Evolutionary conservation across 2,888 invertebrate genomes (phyloP).

Genomic region (Synanthedon vespiformis): DNA sequence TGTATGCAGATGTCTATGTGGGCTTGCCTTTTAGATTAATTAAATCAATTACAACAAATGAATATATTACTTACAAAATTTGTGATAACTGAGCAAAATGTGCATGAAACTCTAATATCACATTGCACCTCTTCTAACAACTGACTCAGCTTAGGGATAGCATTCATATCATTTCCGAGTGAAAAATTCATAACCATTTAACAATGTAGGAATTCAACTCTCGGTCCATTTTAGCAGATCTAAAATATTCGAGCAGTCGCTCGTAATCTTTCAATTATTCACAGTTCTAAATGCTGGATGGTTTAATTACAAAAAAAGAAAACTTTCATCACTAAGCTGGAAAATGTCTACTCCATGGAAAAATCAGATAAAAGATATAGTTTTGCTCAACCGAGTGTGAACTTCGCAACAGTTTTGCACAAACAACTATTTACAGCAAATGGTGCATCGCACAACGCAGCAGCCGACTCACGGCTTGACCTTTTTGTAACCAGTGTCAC

Average conservation of each 20-base stretch:
- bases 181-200: conserved; percentile 6
- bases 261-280: too few relatives aligned
- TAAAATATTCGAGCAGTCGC: too few relatives aligned
- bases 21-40: too few relatives aligned
- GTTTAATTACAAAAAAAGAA: too few relatives aligned
- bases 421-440: conserved; percentile 24
- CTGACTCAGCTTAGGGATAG: conserved; percentile 19
- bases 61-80: too few relatives aligned
- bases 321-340: conserved; percentile 42
- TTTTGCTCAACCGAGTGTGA: conserved; percentile 20
- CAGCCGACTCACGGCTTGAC: background rate
- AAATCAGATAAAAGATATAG: conserved; percentile 24
- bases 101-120: conserved; percentile 28
- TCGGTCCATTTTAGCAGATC: background rate
- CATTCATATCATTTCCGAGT: conserved; percentile 19
- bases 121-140: conserved; percentile 15
- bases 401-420: conserved; percentile 35
- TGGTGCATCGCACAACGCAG: background rate
- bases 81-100: conserved; percentile 15
- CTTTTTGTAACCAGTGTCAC: background rate
- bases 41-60: too few relatives aligned
- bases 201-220: background rate
- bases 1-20: too few relatives aligned
- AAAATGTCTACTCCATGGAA: conserved; percentile 34
- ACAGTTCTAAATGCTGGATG: too few relatives aligned